Percentiles rank a stretch among this genome's conserved stretches.
phyloP scores from a whole-genome alignment of 2,888 invertebrate species.

The Acleris literana region DNA sequence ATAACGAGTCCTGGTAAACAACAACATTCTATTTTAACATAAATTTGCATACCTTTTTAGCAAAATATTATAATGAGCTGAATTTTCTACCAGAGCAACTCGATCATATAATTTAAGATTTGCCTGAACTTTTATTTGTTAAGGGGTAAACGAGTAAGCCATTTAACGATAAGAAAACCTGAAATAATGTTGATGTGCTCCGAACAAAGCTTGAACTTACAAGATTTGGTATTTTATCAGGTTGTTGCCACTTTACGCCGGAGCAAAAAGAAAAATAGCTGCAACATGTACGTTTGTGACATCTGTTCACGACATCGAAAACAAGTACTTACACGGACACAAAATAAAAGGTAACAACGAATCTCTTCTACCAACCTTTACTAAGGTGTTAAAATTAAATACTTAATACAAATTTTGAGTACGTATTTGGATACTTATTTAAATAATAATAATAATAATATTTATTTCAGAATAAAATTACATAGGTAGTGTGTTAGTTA shows the following conservation, averaged over 20 bases:
- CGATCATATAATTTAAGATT: too few relatives aligned
- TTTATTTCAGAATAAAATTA: too few relatives aligned
- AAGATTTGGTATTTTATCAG: conserved; percentile 41
- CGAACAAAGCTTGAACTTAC: not conserved
- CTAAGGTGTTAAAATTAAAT: not conserved
- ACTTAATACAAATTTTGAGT: not conserved
- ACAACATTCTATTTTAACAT: not conserved
- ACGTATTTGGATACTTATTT: not conserved
- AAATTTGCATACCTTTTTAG: not conserved
- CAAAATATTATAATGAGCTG: too few relatives aligned
- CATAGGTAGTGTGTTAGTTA: too few relatives aligned
- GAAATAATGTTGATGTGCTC: too few relatives aligned
- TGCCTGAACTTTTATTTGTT: too few relatives aligned
- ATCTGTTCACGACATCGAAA: conserved; percentile 81
- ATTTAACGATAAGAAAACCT: not conserved
- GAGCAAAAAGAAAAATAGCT: conserved; percentile 64
- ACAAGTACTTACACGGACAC: conserved; percentile 87
- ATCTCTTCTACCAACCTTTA: not conserved
- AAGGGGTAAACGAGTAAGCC: too few relatives aligned
- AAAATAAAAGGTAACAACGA: conserved; percentile 87
- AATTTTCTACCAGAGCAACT: too few relatives aligned
- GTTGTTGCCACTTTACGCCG: conserved; percentile 65
- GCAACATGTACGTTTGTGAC: conserved; percentile 79
- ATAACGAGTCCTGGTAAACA: conserved; percentile 85
- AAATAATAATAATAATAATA: too few relatives aligned